phyloP scores from a whole-genome alignment of 2,888 invertebrate genomes.

The Melieria picta region DNA sequence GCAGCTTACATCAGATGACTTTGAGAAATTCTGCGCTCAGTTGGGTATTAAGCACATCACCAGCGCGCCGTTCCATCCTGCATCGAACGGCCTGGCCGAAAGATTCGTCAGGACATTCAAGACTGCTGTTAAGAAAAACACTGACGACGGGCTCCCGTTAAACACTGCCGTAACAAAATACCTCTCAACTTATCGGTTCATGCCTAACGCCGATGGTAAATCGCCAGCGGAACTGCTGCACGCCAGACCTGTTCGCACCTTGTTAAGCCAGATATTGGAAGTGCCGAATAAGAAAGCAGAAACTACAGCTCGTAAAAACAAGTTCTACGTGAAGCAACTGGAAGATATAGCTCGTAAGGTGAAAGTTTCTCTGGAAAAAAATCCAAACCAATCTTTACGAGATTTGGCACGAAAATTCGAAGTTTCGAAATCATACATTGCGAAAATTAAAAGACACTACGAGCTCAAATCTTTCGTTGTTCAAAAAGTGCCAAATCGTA shows the following conservation, averaged over 20 bases:
- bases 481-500: no score
- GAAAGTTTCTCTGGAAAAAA: no score
- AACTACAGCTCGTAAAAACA: neutral
- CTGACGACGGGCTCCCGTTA: conserved; percentile 21
- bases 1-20: conserved; percentile 44
- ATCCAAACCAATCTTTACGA: no score
- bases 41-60: conserved; percentile 47
- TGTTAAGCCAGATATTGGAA: conserved; percentile 15
- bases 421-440: no score
- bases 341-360: no score
- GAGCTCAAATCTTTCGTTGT: no score
- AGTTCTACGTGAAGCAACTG: conserved; percentile 9
- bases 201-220: conserved; percentile 34
- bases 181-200: conserved; percentile 34
- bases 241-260: conserved; percentile 28
- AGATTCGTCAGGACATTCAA: conserved; percentile 30
- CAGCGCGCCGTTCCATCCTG: conserved; percentile 44
- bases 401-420: no score
- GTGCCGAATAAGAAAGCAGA: neutral
- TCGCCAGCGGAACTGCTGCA: conserved; percentile 35
- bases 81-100: conserved; percentile 34
- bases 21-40: conserved; percentile 42
- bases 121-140: conserved; percentile 28
- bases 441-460: no score
- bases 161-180: conserved; percentile 26